Conservation (phyloP, 2,888 invertebrate species). For the Melanostoma mellinum region DNA sequence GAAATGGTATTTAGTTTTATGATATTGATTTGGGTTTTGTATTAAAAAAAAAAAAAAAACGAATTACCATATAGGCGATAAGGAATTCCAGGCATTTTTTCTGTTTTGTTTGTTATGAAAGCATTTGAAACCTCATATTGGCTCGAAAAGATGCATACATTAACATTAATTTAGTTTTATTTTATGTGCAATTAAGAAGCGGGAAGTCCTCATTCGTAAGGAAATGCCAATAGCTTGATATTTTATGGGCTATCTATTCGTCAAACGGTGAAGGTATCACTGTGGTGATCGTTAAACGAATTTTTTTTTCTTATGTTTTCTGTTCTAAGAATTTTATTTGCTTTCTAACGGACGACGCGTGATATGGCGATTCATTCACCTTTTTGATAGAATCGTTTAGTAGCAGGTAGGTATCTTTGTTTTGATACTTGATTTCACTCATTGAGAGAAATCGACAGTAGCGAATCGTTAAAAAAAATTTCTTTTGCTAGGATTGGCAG, state of each 20-base stretch:
- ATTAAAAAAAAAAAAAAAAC: conserved; percentile 1
- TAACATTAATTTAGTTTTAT: conserved; percentile 39
- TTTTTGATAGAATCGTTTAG: conserved; percentile 35
- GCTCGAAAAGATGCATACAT: conserved; percentile 35
- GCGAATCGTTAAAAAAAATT: conserved; percentile 17
- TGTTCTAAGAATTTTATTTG: conserved; percentile 20
- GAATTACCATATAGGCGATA: conserved; percentile 64
- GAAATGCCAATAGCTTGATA: conserved; percentile 27
- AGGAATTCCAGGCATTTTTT: conserved; percentile 53
- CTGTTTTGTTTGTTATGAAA: conserved; percentile 34
- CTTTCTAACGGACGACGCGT: conserved; percentile 17
- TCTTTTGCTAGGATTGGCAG: conserved; percentile 22
- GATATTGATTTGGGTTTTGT: conserved; percentile 63
- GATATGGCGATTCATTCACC: conserved; percentile 23
- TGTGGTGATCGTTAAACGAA: neutral
- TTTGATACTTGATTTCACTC: conserved; percentile 15
- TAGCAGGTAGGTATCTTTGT: neutral
- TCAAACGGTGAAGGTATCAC: conserved; percentile 6
- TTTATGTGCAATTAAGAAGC: conserved; percentile 32
- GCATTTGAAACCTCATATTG: conserved; percentile 33
- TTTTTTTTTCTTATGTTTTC: neutral
- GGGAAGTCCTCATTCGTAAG: conserved; percentile 25
- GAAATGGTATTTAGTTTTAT: conserved; percentile 70
- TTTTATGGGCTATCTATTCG: conserved; percentile 26
- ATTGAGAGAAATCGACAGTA: conserved; percentile 30